Evolutionary conservation across 2,888 invertebrate genomes (phyloP), one percentile per base, ranked within the genome.

Genomic region (Drosophila yooni): DNA sequence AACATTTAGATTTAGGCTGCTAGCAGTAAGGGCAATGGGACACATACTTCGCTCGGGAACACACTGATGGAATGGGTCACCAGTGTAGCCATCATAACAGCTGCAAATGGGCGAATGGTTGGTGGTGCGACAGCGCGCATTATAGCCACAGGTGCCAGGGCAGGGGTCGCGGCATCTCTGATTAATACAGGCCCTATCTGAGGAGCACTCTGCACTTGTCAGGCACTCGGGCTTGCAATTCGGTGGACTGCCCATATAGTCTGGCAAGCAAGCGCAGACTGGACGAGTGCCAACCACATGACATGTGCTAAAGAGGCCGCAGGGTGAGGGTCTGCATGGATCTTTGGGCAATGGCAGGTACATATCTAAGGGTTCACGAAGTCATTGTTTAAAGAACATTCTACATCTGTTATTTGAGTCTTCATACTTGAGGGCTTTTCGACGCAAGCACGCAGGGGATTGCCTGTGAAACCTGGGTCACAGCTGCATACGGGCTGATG

Each of bases 401-500:
- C 27, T 57, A 27, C 7, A 31, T 54, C 15, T 11, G 13, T 48
- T 60, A 21, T 18, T 18, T 33, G 38, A 21, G 33, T 31, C 18
- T 43, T 52, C 89, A 85, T 93, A 93, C 93, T 92, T 87, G 92
- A 86, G 71, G 94, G 94, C 83, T 94, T 93, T 62, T 94, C 92
- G 81, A 96, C 95, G 91, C 97, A 97, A 66, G 96, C 95, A 69
- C 94, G 94, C 81, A 96, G 94, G 15, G 97, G 96, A 94, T 97
- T 96, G 92, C 97, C 97, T 72, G 96, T 96, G 89, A 95, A 96
- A 79, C 96, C 96, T 51, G 95, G 93, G 56, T 95, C 90, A 92
- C 97, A 97, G 59, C 94, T 94, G 89, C 97, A 97, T 34, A 96
- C 95, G 5, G 98, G 97, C 61, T 96, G 95, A 92, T 98, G 98